A percentile compares a stretch with the other conserved stretches of the same genome.
phyloP scores from a whole-genome alignment of 2,797 vertebrate species.

The Numenius phaeopus region DNA sequence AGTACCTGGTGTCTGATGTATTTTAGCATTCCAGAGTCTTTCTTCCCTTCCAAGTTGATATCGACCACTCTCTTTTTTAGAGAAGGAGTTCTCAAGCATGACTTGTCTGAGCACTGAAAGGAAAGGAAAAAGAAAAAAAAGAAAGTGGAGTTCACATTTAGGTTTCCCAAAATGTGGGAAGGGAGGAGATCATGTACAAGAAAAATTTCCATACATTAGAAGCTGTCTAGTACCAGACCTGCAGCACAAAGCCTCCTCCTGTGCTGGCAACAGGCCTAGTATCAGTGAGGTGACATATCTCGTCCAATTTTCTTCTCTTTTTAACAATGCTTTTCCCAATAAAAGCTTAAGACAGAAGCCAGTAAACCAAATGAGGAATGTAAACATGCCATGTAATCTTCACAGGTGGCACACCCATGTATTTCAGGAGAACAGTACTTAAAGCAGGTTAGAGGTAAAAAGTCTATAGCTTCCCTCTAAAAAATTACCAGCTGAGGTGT shows the following conservation, averaged over 20 bases:
- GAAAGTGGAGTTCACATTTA: not conserved
- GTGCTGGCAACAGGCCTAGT: not conserved
- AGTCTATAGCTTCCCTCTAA: not conserved
- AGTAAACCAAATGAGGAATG: not conserved
- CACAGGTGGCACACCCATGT: not conserved
- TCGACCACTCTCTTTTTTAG: conserved; percentile 93
- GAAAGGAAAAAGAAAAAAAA: not conserved
- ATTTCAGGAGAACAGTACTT: not conserved
- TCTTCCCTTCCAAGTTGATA: conserved; percentile 93
- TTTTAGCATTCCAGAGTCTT: conserved; percentile 97
- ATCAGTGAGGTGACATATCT: not conserved
- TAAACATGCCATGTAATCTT: not conserved
- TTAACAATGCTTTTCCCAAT: not conserved
- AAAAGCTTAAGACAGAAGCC: not conserved
- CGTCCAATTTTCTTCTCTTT: not conserved
- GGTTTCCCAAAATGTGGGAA: not conserved
- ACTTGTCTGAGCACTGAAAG: conserved; percentile 95
- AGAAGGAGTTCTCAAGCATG: conserved; percentile 94
- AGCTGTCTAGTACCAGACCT: not conserved
- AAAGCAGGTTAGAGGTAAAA: not conserved
- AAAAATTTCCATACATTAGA: not conserved
- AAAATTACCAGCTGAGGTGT: not conserved
- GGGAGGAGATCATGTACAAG: not conserved
- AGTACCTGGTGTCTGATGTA: conserved; percentile 97
- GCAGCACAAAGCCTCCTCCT: not conserved